A percentile compares a stretch with the other conserved stretches of the same genome.
These are phyloP conservation scores for Trypoxylus dichotomus DNA, from an alignment of 1,140 invertebrate species.

Conservation along the genomic window DNA sequence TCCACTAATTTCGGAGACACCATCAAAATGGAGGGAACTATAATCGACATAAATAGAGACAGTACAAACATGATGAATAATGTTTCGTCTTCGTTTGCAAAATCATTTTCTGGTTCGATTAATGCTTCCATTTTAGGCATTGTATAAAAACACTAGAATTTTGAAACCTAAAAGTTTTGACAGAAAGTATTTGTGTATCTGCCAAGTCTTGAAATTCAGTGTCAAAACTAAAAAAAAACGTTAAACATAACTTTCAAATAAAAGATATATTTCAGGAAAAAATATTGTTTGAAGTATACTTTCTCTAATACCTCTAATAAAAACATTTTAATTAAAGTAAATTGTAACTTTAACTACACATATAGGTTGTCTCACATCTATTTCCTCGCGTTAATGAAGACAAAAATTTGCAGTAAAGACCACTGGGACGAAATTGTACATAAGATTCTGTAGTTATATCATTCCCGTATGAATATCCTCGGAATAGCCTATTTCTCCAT, in stretches of 20 bases:
- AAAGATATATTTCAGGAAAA: too few species aligned
- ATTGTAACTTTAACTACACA: too few species aligned
- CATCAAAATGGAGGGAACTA: conserved; percentile 39
- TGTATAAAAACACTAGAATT: not conserved
- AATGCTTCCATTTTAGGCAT: not conserved
- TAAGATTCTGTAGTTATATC: too few species aligned
- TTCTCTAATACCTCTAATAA: too few species aligned
- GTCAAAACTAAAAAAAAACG: not conserved
- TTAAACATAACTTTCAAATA: not conserved
- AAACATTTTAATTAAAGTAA: too few species aligned
- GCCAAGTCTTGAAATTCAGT: not conserved
- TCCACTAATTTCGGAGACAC: conserved; percentile 34
- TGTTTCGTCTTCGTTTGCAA: conserved; percentile 34
- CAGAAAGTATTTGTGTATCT: not conserved
- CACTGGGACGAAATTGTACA: too few species aligned
- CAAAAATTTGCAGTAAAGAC: too few species aligned
- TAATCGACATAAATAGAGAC: conserved; percentile 36
- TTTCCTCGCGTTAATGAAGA: too few species aligned
- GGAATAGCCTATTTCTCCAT: too few species aligned
- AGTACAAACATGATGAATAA: conserved; percentile 36
- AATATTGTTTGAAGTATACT: too few species aligned
- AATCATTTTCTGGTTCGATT: not conserved
- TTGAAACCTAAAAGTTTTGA: not conserved
- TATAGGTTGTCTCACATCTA: too few species aligned
- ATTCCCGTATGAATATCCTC: too few species aligned